phyloP scores from a whole-genome alignment of 1,140 invertebrate species.

The Drosophila virilis region DNA sequence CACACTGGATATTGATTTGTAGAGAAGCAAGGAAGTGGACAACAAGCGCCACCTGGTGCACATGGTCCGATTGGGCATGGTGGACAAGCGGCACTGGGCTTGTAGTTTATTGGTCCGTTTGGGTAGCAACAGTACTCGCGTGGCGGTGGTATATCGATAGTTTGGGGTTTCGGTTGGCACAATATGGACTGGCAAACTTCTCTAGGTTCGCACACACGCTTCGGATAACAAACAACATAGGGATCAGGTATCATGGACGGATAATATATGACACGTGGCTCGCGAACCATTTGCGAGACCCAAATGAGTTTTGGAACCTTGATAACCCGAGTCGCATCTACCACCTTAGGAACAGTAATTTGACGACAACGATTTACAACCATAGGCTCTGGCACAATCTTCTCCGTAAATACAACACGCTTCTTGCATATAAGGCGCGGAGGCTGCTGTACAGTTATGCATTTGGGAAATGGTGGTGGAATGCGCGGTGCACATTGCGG shows the following conservation, averaged over 20 bases:
- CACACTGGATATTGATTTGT: constrained; percentile 73
- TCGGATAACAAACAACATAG: constrained; percentile 80
- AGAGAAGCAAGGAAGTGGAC: constrained; percentile 71
- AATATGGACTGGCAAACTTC: constrained; percentile 79
- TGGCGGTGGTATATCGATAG: constrained; percentile 76
- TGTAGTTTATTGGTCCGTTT: constrained; percentile 77
- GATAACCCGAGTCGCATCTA: constrained; percentile 73
- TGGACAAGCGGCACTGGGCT: constrained; percentile 74
- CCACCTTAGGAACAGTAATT: constrained; percentile 76
- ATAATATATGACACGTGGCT: constrained; percentile 76
- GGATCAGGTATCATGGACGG: constrained; percentile 80
- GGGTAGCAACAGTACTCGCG: constrained; percentile 80
- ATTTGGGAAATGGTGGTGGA: constrained; percentile 74
- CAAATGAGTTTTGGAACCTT: constrained; percentile 77
- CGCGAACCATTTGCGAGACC: constrained; percentile 80
- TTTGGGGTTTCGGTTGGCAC: constrained; percentile 79
- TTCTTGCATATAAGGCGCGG: constrained; percentile 79
- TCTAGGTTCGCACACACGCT: constrained; percentile 70
- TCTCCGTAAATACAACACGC: constrained; percentile 73
- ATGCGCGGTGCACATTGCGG: constrained; percentile 78
- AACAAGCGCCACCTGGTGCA: constrained; percentile 64
- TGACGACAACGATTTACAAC: constrained; percentile 75
- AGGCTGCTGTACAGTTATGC: constrained; percentile 78
- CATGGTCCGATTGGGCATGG: constrained; percentile 72
- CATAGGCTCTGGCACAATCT: constrained; percentile 76